Percentiles rank a stretch among this genome's conserved stretches.
Evolutionary conservation across 1,140 invertebrate species (phyloP).

Genomic region (Rhizoglyphus robini): DNA sequence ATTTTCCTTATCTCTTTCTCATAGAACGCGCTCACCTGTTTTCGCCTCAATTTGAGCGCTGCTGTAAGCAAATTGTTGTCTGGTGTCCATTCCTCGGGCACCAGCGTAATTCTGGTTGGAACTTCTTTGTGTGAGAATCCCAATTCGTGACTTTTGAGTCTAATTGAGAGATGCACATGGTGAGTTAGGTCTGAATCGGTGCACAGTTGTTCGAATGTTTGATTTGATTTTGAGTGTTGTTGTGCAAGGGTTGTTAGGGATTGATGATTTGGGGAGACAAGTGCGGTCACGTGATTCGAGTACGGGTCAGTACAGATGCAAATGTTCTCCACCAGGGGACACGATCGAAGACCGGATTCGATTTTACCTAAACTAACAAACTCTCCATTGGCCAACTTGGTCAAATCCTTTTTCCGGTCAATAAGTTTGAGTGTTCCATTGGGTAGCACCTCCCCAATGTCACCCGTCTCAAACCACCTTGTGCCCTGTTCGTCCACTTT

Average conservation of each 20-base stretch:
- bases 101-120: constrained; percentile 34
- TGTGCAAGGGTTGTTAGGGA: constrained; percentile 28
- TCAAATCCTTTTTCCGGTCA: constrained; percentile 64
- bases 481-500: constrained; percentile 33
- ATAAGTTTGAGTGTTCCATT: constrained; percentile 42
- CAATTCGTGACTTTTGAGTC: background rate
- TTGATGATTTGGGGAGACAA: constrained; percentile 68
- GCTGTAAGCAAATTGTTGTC: constrained; percentile 48
- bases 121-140: constrained; percentile 30
- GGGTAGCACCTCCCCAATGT: constrained; percentile 40
- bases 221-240: no score
- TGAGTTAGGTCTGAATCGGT: constrained; percentile 51
- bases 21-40: constrained; percentile 83
- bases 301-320: constrained; percentile 77
- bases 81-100: constrained; percentile 37
- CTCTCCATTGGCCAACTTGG: constrained; percentile 56
- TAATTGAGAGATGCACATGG: constrained; percentile 42
- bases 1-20: constrained; percentile 75
- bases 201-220: constrained; percentile 60
- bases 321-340: constrained; percentile 82
- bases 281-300: constrained; percentile 69
- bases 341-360: constrained; percentile 78
- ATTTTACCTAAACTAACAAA: constrained; percentile 31
- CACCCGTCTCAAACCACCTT: constrained; percentile 40
- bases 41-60: constrained; percentile 89